Evolutionary conservation across 1,140 invertebrate genomes (phyloP).

Genomic region (Procambarus clarkii): DNA sequence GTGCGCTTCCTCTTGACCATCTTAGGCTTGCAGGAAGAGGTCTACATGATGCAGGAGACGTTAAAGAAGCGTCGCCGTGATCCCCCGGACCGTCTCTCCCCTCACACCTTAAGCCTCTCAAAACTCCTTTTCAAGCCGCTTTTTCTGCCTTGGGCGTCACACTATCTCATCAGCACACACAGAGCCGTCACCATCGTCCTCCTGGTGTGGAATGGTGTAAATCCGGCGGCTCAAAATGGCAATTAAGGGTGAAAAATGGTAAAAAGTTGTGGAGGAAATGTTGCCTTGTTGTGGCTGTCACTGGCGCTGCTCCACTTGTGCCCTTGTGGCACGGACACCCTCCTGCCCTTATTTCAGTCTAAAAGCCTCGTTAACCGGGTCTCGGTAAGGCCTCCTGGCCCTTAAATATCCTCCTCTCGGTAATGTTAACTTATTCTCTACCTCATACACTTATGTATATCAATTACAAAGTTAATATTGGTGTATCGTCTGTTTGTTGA

Average conservation of each 20-base stretch:
- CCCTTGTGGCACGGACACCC: background rate
- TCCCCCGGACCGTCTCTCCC: background rate
- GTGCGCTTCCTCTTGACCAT: slow-evolving; percentile 60
- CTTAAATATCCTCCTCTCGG: background rate
- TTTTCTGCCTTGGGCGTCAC: too few relatives aligned
- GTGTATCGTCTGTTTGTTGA: background rate
- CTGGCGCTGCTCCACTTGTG: background rate
- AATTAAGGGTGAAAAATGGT: background rate
- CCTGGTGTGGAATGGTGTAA: background rate
- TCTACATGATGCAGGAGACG: slow-evolving; percentile 40
- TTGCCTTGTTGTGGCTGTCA: slow-evolving; percentile 22
- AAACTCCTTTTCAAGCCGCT: background rate
- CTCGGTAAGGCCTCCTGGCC: background rate
- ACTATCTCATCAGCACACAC: background rate
- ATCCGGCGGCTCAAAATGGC: background rate
- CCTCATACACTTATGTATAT: background rate
- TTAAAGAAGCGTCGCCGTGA: background rate
- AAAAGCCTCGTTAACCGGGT: background rate
- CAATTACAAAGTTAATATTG: background rate
- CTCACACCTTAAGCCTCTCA: background rate
- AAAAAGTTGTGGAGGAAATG: background rate
- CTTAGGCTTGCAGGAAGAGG: background rate
- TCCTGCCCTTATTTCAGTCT: background rate
- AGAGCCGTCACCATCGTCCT: background rate
- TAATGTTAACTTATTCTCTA: background rate